These are phyloP conservation scores for Panthera uncia DNA, from an alignment of 2,113 vertebrate genomes.

Conservation along the genomic window DNA sequence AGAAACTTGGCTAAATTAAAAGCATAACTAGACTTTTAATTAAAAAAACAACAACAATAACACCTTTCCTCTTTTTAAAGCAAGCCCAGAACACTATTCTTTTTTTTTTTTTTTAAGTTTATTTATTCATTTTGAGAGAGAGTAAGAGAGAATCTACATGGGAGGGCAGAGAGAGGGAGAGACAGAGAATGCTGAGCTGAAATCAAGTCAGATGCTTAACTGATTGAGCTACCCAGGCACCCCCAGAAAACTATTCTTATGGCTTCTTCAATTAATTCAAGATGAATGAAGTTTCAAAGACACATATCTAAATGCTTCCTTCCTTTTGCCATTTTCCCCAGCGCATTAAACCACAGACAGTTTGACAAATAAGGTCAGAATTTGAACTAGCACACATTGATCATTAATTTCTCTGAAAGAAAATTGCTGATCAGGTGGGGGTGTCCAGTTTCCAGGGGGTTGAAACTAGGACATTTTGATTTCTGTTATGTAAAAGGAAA, in stretches of 20 bases:
- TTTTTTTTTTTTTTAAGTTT: too few relatives aligned
- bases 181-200: too few relatives aligned
- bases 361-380: conserved; percentile 39
- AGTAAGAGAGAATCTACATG: too few relatives aligned
- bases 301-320: neutral
- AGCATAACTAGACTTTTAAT: conserved; percentile 27
- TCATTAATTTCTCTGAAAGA: conserved; percentile 24
- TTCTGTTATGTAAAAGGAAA: conserved; percentile 30
- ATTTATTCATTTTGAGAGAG: too few relatives aligned
- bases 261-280: conserved; percentile 40
- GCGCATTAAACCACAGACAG: neutral
- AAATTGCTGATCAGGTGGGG: neutral
- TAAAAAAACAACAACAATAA: neutral
- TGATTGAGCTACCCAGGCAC: too few relatives aligned
- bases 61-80: neutral
- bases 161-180: too few relatives aligned
- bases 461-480: neutral
- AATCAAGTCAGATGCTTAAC: too few relatives aligned
- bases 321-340: neutral
- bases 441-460: neutral
- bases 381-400: neutral
- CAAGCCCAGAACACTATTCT: neutral
- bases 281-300: conserved; percentile 10
- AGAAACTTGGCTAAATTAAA: conserved; percentile 31
- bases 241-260: conserved; percentile 16